These are phyloP conservation scores for Sceloporus tristichus DNA, from an alignment of 2,113 vertebrate species.

Conservation along the genomic window DNA sequence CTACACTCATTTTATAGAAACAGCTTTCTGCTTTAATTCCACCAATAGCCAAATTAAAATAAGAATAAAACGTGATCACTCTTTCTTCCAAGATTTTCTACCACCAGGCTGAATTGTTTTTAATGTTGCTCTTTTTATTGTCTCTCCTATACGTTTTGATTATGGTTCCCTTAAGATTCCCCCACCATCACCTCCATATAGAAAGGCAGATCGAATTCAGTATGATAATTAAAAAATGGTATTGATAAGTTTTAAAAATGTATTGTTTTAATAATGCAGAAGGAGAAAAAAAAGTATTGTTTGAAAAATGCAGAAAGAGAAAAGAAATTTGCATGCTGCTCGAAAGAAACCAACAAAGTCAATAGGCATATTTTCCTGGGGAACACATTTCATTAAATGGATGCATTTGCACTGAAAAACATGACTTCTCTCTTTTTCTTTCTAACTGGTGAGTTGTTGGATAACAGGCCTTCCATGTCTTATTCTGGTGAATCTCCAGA, in stretches of 20 bases:
- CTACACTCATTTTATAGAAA: no score
- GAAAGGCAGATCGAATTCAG: background rate
- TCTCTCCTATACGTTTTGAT: background rate
- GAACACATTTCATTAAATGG: background rate
- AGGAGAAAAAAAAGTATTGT: background rate
- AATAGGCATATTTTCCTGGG: background rate
- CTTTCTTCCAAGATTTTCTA: no score
- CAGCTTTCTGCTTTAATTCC: no score
- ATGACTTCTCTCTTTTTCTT: background rate
- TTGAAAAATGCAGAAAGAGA: no score
- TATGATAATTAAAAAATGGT: no score
- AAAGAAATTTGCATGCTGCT: no score
- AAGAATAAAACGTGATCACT: no score
- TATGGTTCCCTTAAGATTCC: background rate
- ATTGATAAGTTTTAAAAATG: background rate
- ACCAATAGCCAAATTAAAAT: no score
- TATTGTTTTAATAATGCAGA: background rate
- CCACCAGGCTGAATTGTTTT: background rate
- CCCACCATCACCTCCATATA: background rate
- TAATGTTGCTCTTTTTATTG: background rate
- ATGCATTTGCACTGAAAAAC: background rate
- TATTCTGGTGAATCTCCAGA: no score
- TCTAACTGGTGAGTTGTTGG: background rate
- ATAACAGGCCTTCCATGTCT: no score
- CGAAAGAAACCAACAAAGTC: no score